A percentile compares a stretch with the other conserved stretches of the same genome.
phyloP scores from a whole-genome alignment of 2,113 vertebrate species.

The Salvelinus fontinalis region DNA sequence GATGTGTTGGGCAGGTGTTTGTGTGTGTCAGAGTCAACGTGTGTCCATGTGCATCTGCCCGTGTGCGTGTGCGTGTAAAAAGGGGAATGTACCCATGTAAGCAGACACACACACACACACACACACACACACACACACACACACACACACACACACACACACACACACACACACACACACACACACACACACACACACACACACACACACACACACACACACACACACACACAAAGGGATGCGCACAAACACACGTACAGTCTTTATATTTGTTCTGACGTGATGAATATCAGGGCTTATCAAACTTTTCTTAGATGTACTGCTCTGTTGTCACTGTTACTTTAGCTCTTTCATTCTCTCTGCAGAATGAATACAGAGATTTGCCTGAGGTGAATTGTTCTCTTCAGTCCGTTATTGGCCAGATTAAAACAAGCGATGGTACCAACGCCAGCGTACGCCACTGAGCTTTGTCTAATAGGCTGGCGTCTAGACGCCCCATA shows the following conservation, averaged over 20 bases:
- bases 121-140: neutral
- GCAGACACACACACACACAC: neutral
- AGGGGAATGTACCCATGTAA: neutral
- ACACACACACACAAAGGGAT: too few relatives aligned
- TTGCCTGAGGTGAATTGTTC: constrained; percentile 68
- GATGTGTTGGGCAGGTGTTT: neutral
- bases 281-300: constrained; percentile 43
- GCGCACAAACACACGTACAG: too few relatives aligned
- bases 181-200: neutral
- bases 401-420: constrained; percentile 71
- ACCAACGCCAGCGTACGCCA: constrained; percentile 57
- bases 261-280: neutral
- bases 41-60: too few relatives aligned
- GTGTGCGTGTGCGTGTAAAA: neutral
- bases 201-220: too few relatives aligned
- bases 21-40: neutral
- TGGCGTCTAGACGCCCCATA: constrained; percentile 71
- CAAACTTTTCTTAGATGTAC: constrained; percentile 31
- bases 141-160: too few relatives aligned
- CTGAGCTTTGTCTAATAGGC: constrained; percentile 78
- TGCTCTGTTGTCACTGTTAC: constrained; percentile 24
- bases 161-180: too few relatives aligned
- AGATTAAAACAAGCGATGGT: constrained; percentile 70
- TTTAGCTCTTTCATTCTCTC: constrained; percentile 55
- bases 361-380: constrained; percentile 58